Base-by-base conservation (phyloP, 30 jellyfish, hydroid and myxozoan genomes). In the Phacellophora camtschatica region DNA sequence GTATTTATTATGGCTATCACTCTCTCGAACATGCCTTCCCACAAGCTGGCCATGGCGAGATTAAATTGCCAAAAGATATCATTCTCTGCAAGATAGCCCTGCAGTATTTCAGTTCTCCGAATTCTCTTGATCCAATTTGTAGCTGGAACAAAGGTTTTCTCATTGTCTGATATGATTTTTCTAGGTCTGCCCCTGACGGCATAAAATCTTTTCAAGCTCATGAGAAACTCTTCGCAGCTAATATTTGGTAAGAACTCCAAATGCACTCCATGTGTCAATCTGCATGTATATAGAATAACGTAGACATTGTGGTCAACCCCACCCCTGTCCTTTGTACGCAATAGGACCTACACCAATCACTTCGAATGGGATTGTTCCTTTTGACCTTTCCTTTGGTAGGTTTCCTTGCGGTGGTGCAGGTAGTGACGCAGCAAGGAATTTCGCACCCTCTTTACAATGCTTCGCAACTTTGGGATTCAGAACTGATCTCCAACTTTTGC, bases 21-120 rank as follows among this genome's bases (percentile, higher is more conserved):
- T 51, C 92, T 53, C 33, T 81, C 85, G 39, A 81, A 81, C 53
- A 54, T 27, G 2, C 92, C 92, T 29, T 78, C 92, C 92, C 92
- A 81, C 78, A 84, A 64, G 76, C 81, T 51, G 3, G 70, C 85
- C 15, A 66, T 41, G 85, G 76, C 34, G 13, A 65, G 34, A 49
- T 81, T 81, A 70, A 81, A 81, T 39, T 81, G 85, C 92, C 77
- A 81, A n/a, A 22, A 30, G 53, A 81, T 81, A 9, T 36, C 28
- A 6, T 81, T 54, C 37, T 42, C 39, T 23, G 54, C 49, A 22
- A 68, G 59, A 58, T 63, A 34, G 12, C 57, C 69, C 39, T 82
- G 87, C 18, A 54, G 7, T 56, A 22, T 82, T 32, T 81, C 86
- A 25, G 31, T 53, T 32, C 53, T 48, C 41, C 51, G 23, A 5